Conservation (phyloP, 2,797 vertebrate species). For the Coreius guichenoti region DNA sequence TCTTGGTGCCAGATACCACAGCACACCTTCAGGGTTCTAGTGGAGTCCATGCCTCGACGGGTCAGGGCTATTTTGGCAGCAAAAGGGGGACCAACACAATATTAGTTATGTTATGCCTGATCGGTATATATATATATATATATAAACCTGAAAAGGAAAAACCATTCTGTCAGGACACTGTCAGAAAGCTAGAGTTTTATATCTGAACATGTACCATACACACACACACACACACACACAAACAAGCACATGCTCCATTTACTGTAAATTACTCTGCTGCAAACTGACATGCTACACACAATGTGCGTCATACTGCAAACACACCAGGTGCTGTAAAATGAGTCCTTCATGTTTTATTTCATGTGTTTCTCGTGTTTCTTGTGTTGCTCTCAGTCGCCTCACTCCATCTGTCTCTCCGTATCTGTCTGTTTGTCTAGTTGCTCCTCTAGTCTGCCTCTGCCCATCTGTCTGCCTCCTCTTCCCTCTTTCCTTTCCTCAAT, state of each 20-base stretch:
- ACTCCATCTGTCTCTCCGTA: conserved; percentile 64
- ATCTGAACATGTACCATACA: background rate
- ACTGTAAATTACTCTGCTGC: conserved; percentile 4
- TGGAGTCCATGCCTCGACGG: too few species aligned
- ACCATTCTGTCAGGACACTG: too few species aligned
- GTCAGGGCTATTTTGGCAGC: too few species aligned
- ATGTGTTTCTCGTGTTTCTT: conserved; percentile 58
- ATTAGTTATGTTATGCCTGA: too few species aligned
- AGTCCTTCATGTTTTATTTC: conserved; percentile 10
- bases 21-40: too few species aligned
- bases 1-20: too few species aligned
- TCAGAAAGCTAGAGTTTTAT: too few species aligned
- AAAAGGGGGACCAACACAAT: too few species aligned
- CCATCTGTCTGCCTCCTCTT: conserved; percentile 54
- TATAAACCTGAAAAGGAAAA: too few species aligned
- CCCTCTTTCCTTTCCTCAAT: conserved; percentile 38
- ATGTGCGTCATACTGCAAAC: background rate
- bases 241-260: conserved; percentile 14
- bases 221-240: conserved; percentile 33
- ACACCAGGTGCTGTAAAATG: conserved; percentile 16
- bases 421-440: conserved; percentile 47
- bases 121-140: too few species aligned
- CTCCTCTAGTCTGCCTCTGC: conserved; percentile 49
- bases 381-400: conserved; percentile 51
- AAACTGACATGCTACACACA: conserved; percentile 12